phyloP scores from a whole-genome alignment of 2,113 vertebrate genomes.

The Calyptomena viridis region DNA sequence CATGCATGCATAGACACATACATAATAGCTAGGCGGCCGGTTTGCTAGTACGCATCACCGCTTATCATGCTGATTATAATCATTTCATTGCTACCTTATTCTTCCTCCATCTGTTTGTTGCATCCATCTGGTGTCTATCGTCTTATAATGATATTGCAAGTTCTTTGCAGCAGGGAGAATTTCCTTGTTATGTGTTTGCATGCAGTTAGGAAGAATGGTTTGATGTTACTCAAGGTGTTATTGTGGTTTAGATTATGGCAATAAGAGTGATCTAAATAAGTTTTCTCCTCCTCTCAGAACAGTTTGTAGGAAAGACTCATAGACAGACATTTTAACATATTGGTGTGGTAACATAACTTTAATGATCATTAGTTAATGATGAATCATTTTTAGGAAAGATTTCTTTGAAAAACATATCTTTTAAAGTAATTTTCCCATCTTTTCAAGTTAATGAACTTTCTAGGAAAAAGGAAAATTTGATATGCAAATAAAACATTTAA shows the following conservation, averaged over 20 bases:
- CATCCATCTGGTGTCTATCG: conserved; percentile 46
- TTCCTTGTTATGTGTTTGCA: conserved; percentile 10
- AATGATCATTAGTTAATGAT: background rate
- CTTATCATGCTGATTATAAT: conserved; percentile 56
- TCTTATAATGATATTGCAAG: conserved; percentile 40
- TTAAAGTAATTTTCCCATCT: background rate
- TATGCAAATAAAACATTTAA: background rate
- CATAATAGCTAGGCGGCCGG: conserved; percentile 17
- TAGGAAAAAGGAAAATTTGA: background rate
- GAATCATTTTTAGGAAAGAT: background rate
- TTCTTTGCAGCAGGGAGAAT: background rate
- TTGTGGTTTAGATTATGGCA: background rate
- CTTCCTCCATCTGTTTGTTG: conserved; percentile 51
- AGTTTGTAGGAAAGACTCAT: background rate
- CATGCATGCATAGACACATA: background rate
- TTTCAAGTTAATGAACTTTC: background rate
- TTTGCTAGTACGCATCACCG: conserved; percentile 49
- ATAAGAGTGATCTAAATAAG: background rate
- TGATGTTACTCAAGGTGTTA: background rate
- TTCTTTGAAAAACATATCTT: background rate
- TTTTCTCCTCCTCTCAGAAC: background rate
- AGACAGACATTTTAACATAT: background rate
- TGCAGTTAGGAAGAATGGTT: background rate
- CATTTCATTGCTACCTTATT: conserved; percentile 55
- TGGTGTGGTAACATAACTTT: background rate